Percentiles rank a stretch among this genome's conserved stretches.
These are phyloP conservation scores for Drosophila engyochracea DNA, from an alignment of 2,888 invertebrate genomes.

Conservation along the genomic window DNA sequence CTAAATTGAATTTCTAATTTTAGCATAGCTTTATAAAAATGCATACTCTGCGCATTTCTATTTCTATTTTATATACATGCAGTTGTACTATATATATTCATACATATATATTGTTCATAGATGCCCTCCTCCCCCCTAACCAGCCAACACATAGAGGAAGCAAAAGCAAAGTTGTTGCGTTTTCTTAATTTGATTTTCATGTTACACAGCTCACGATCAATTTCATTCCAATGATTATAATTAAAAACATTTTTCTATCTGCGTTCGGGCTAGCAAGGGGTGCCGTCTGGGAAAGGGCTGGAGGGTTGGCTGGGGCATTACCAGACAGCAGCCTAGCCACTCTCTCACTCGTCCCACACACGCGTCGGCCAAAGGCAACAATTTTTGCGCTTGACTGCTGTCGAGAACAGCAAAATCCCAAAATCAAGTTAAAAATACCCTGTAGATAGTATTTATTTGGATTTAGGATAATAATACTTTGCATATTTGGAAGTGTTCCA, in stretches of 20 bases:
- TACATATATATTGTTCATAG: constrained; percentile 23
- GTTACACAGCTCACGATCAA: constrained; percentile 71
- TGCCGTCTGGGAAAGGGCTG: not conserved
- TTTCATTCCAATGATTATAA: constrained; percentile 76
- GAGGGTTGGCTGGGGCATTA: constrained; percentile 9
- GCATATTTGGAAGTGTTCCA: not conserved
- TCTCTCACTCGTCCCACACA: constrained; percentile 44
- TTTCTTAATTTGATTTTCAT: constrained; percentile 76
- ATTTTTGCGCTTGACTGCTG: constrained; percentile 64
- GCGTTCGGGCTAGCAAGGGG: not conserved
- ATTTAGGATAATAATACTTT: not conserved
- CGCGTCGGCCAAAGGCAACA: constrained; percentile 48
- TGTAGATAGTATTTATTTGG: constrained; percentile 2
- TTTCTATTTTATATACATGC: constrained; percentile 42
- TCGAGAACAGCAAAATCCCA: constrained; percentile 31
- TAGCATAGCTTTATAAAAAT: constrained; percentile 62
- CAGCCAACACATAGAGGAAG: not conserved
- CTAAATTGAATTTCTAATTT: constrained; percentile 58
- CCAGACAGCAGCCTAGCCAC: constrained; percentile 24
- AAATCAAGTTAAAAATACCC: constrained; percentile 20
- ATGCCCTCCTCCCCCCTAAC: not conserved
- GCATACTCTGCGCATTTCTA: constrained; percentile 42
- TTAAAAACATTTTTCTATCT: constrained; percentile 67
- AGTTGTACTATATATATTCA: constrained; percentile 9
- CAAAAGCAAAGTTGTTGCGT: constrained; percentile 35